Base-by-base conservation (phyloP, 2,113 vertebrate species). In the Malurus cyaneus region DNA sequence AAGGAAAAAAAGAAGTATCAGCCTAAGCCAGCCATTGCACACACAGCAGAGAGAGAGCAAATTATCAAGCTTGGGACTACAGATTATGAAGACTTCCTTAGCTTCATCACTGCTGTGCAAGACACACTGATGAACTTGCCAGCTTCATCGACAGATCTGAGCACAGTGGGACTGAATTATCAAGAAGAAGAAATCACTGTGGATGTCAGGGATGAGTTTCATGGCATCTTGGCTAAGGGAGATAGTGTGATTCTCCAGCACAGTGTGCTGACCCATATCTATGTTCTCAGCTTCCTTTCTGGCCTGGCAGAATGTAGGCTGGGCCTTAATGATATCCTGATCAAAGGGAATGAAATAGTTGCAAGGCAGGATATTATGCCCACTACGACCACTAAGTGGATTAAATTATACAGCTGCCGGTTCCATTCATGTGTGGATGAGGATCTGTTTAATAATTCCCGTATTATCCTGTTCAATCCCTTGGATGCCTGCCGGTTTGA, bases 271-370 rank as follows among this genome's bases (percentile, higher is more conserved):
- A 99, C 98, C 5, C 98, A 97, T 66, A 94, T 99, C 73, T 97
- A 98, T 53, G 92, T 98, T 82, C 98, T 99, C 65, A 98, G 98
- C 65, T 99, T 99, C 93, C 97, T 99, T 64, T 98, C 98, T 8
- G 98, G 98, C 41, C 97, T 98, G 4, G 98, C 98, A 29, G 97
- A 98, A 74, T 99, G 98, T 91, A 98, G 97, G 39, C 57, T 99
- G 47, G 99, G 98, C 59, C 98, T 99, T 91, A 99, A 99, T 5
- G 98, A 99, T 34, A 42, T 99, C 64, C 98, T 98, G 21, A 80
- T 99, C 77, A 99, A 99, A 96, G 99, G 99, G 50, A 99, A 99
- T 29, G 98, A 99, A 91, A 97, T 98, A 9, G 98, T 99, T 39
- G 98, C 98, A 20, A 97, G 98, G 80, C 98, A 98, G 54, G 98